Evolutionary conservation across 2,888 invertebrate species (phyloP).

Genomic region (Torymus tubicola): DNA sequence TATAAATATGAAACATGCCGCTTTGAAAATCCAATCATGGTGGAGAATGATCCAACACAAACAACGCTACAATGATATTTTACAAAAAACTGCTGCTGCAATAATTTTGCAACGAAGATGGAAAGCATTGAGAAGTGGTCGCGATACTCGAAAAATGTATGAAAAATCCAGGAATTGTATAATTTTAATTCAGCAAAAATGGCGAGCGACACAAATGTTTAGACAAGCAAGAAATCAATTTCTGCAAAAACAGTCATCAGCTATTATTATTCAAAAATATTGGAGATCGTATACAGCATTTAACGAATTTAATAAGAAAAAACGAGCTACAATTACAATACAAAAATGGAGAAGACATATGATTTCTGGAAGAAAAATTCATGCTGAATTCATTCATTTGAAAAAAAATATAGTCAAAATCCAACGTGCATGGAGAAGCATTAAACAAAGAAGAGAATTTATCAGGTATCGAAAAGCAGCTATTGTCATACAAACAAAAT

Average conservation of each 20-base stretch:
- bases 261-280: conserved; percentile 74
- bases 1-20: conserved; percentile 63
- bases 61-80: conserved; percentile 44
- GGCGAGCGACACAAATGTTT: conserved; percentile 70
- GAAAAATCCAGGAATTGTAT: conserved; percentile 63
- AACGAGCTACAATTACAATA: conserved; percentile 60
- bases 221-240: conserved; percentile 57
- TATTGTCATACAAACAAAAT: conserved; percentile 70
- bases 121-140: conserved; percentile 64
- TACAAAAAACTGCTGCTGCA: conserved; percentile 55
- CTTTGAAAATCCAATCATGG: conserved; percentile 70
- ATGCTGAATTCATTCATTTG: conserved; percentile 53
- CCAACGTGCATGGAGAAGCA: conserved; percentile 32
- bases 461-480: conserved; percentile 57
- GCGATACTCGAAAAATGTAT: conserved; percentile 49
- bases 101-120: conserved; percentile 68
- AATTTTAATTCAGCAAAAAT: conserved; percentile 76
- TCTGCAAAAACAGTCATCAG: conserved; percentile 64
- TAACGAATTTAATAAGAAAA: conserved; percentile 54
- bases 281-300: conserved; percentile 66
- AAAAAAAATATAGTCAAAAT: neutral
- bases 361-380: conserved; percentile 19
- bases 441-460: conserved; percentile 12
- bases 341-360: conserved; percentile 60
- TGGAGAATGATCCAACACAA: conserved; percentile 61